These are phyloP conservation scores for Marcusenius ussheri DNA, from an alignment of 2,113 vertebrate genomes.

Conservation along the genomic window DNA sequence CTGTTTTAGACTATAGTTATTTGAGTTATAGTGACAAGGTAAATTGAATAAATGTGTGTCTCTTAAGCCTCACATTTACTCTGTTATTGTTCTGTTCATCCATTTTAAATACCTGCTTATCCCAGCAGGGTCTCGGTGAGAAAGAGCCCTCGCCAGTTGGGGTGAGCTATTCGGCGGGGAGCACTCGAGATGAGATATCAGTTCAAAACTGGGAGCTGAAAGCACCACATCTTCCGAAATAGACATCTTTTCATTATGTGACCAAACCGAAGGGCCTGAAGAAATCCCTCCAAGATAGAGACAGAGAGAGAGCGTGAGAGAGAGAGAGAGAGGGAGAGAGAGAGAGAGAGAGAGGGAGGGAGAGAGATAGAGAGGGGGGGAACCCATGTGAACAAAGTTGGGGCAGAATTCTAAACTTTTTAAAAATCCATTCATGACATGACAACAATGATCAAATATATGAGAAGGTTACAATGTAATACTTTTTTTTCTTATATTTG, in stretches of 20 bases:
- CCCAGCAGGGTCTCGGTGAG: background rate
- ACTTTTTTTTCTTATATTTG: background rate
- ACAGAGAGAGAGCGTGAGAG: background rate
- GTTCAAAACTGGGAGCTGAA: background rate
- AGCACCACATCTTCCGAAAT: background rate
- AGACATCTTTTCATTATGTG: background rate
- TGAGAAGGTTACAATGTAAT: background rate
- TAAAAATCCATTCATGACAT: background rate
- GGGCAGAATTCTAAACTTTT: background rate
- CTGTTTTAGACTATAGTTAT: background rate
- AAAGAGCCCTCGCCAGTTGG: background rate
- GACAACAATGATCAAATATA: background rate
- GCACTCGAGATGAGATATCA: background rate
- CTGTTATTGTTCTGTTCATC: background rate
- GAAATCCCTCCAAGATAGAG: background rate
- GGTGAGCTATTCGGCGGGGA: background rate
- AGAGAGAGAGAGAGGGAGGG: background rate
- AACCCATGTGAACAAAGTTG: background rate
- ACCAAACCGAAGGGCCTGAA: background rate
- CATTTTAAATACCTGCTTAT: background rate
- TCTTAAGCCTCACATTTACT: background rate
- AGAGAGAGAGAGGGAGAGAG: background rate
- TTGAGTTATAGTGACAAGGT: background rate
- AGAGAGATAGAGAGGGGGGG: too few species aligned
- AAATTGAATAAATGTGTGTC: background rate